A percentile compares a stretch with the other conserved stretches of the same genome.
Conservation (phyloP, 2,888 invertebrate genomes). For the Caenorhabditis sp. region DNA sequence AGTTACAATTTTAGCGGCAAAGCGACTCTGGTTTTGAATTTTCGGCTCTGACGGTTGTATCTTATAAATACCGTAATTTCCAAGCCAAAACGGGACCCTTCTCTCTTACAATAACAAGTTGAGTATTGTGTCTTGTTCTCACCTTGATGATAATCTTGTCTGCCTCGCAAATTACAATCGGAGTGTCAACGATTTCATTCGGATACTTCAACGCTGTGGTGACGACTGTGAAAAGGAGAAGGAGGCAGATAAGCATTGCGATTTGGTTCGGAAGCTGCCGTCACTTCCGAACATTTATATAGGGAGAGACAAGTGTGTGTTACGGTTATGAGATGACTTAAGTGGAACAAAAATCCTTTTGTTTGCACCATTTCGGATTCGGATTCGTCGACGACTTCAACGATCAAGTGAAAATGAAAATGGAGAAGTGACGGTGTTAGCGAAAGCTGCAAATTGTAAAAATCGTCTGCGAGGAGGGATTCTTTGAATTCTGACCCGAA, state of each 20-base stretch:
- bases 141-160: slow-evolving; percentile 79
- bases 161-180: slow-evolving; percentile 80
- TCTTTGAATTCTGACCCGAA: too few species aligned
- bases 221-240: slow-evolving; percentile 6
- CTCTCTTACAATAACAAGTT: too few species aligned
- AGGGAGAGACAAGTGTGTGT: slow-evolving; percentile 58
- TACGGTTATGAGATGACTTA: slow-evolving; percentile 50
- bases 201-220: slow-evolving; percentile 69
- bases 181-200: slow-evolving; percentile 81
- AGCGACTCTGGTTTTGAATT: too few species aligned
- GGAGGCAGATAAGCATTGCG: slow-evolving; percentile 33
- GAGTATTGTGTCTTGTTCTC: too few species aligned
- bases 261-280: slow-evolving; percentile 37
- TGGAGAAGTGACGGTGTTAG: slow-evolving; percentile 16
- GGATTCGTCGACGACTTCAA: slow-evolving; percentile 38
- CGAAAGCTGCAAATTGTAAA: slow-evolving; percentile 22
- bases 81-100: too few species aligned
- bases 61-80: too few species aligned
- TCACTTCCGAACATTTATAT: slow-evolving; percentile 56
- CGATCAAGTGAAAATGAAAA: slow-evolving; percentile 60
- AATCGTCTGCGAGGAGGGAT: too few species aligned
- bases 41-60: too few species aligned
- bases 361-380: slow-evolving; percentile 57
- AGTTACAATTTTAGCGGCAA: slow-evolving; percentile 8
- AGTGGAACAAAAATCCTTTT: slow-evolving; percentile 53